Base-by-base conservation (phyloP, 2,888 invertebrate species). In the Hypena proboscidalis region DNA sequence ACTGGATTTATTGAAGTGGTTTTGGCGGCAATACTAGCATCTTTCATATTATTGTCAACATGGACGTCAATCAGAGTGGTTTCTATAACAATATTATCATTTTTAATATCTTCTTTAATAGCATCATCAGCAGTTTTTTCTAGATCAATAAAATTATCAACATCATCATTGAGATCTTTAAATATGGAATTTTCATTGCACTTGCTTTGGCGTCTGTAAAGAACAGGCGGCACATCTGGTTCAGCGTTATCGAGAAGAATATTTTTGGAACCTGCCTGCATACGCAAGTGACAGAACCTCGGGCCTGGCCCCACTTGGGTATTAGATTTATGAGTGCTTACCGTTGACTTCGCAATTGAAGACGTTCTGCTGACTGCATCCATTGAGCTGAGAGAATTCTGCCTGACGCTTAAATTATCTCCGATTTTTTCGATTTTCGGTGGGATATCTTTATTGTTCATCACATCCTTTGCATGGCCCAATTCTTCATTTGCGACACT, bases 201-300 rank as follows among this genome's bases (percentile, higher is more conserved):
- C 56, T 88, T 91, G 52, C 85, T 92, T 52, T 93, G 93, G 5
- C 93, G 87, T 47, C 94, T 94, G 64, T 96, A 96, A 23, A 96
- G 84, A 19, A 96, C 93, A 0, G 96, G 95, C 7, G 95, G 93
- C 15, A 94, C 92, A 54, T 92, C 92, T 27, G 94, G 93, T 60
- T 95, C 95, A 19, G 95, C 94, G 66, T 95, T 96, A 77, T 96
- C 96, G 13, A 96, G 85, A 3, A 96, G 84, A 65, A 96, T 95
- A 75, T 96, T 96, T 72, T 95, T 95, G 6, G 95, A 95, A 3
- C 95, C 95, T 3, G 94, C 94, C 67, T 95, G 95, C 66, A 96
- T 92, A 21, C 95, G 92, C 70, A 96, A 92, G 35, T 96, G 94
- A 68, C 96, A 96, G 64, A 95, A 94, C 51, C 96, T 91, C 1